These are phyloP conservation scores for Aradophagus sp. DNA, from an alignment of 1,140 invertebrate species.

Conservation along the genomic window DNA sequence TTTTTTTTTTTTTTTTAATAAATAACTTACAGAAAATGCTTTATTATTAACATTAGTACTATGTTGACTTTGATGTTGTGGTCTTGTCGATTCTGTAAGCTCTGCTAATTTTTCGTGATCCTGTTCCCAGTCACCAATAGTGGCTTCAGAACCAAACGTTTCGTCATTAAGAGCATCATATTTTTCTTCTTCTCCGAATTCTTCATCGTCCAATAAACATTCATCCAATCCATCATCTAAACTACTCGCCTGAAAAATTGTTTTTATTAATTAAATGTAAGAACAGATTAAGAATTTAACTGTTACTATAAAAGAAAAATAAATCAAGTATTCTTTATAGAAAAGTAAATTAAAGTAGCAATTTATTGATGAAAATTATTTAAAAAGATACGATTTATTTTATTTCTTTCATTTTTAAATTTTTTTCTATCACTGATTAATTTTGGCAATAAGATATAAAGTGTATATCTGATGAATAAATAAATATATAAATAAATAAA, in stretches of 20 bases:
- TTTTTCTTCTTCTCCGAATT: constrained; percentile 84
- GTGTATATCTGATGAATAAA: no score
- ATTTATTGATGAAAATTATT: no score
- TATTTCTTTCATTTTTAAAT: no score
- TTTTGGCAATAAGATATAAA: no score
- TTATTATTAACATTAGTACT: constrained; percentile 31
- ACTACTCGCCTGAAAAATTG: constrained; percentile 31
- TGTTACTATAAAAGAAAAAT: no score
- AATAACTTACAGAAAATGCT: constrained; percentile 13
- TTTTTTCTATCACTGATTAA: no score
- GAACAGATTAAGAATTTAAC: constrained; percentile 5
- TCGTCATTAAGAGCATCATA: constrained; percentile 94
- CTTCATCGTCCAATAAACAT: constrained; percentile 76
- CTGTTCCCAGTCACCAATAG: constrained; percentile 82
- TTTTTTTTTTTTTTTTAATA: neutral
- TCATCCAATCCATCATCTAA: constrained; percentile 69
- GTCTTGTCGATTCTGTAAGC: constrained; percentile 75
- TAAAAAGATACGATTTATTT: no score
- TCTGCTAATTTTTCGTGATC: constrained; percentile 81
- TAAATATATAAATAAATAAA: no score
- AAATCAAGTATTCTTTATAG: no score
- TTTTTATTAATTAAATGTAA: neutral
- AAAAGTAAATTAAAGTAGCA: no score
- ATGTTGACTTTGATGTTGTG: constrained; percentile 68
- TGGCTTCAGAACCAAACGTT: constrained; percentile 86